Percentiles rank a stretch among this genome's conserved stretches.
phyloP scores from a whole-genome alignment of 2,888 invertebrate species.

The Tetranychus piercei region DNA sequence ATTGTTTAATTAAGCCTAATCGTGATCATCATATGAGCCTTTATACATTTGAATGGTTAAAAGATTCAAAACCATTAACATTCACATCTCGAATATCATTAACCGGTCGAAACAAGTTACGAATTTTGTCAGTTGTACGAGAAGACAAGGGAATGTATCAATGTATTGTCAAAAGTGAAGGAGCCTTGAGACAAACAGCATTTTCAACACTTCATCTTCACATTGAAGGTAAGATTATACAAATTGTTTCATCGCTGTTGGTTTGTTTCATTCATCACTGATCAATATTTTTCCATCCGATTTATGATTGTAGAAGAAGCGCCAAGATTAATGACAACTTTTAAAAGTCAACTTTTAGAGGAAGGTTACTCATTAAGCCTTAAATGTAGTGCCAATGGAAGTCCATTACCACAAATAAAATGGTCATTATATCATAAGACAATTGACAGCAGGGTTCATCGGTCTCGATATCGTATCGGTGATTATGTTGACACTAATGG shows the following conservation, averaged over 20 bases:
- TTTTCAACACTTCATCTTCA: conserved; percentile 4
- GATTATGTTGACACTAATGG: conserved; percentile 31
- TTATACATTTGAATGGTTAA: conserved; percentile 20
- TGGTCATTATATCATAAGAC: conserved; percentile 26
- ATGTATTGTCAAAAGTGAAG: conserved; percentile 20
- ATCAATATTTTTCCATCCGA: background rate
- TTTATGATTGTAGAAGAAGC: conserved; percentile 23
- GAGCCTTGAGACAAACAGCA: background rate
- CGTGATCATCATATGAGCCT: background rate
- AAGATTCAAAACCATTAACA: conserved; percentile 22
- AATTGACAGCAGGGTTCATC: background rate
- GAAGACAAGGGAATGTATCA: conserved; percentile 26
- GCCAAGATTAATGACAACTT: conserved; percentile 25
- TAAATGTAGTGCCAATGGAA: conserved; percentile 29
- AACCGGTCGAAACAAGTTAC: conserved; percentile 23
- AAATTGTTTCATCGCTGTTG: background rate
- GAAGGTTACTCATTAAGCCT: conserved; percentile 28
- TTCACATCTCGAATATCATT: conserved; percentile 21
- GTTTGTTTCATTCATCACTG: background rate
- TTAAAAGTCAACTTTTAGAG: conserved; percentile 24
- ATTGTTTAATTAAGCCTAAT: conserved; percentile 3
- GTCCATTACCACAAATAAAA: conserved; percentile 29
- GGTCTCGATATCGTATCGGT: conserved; percentile 19
- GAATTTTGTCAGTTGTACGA: conserved; percentile 23
- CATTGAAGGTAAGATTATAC: background rate